Percentiles rank a stretch among this genome's conserved stretches.
These are phyloP conservation scores for Lepus oiostolus DNA, from an alignment of 2,797 vertebrate species.

Conservation along the genomic window DNA sequence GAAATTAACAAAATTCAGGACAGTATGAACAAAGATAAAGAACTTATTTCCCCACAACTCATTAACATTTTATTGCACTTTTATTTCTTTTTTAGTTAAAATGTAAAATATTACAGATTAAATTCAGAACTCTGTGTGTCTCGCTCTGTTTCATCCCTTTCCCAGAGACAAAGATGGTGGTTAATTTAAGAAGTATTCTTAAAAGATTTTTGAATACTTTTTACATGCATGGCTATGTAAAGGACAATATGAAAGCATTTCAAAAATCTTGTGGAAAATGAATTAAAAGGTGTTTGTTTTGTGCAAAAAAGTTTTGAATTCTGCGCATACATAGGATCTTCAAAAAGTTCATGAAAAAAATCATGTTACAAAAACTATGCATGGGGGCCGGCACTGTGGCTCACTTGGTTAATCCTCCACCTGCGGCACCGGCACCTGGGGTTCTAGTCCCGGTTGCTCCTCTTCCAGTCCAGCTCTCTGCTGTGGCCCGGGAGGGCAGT, in stretches of 20 bases:
- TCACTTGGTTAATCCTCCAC: too few species aligned
- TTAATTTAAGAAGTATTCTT: slow-evolving; percentile 4
- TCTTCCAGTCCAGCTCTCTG: too few species aligned
- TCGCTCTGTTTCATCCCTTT: neutral
- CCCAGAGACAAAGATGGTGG: neutral
- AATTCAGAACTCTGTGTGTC: slow-evolving; percentile 23
- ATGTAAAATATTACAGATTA: slow-evolving; percentile 21
- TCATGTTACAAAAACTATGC: too few species aligned
- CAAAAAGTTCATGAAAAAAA: too few species aligned
- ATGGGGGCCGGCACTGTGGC: too few species aligned
- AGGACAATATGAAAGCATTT: neutral
- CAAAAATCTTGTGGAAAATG: too few species aligned
- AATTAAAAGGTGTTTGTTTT: too few species aligned
- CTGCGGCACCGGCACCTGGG: too few species aligned
- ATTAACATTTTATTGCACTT: slow-evolving; percentile 42
- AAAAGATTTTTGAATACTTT: slow-evolving; percentile 16
- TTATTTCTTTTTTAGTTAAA: slow-evolving; percentile 36
- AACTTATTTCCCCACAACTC: neutral
- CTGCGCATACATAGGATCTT: too few species aligned
- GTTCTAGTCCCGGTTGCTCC: too few species aligned
- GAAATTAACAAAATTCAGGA: slow-evolving; percentile 34
- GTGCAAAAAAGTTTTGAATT: too few species aligned
- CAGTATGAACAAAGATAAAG: neutral
- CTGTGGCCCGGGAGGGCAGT: too few species aligned
- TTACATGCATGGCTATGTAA: neutral